Conservation (phyloP, 2,113 vertebrate species). For the Ictidomys tridecemlineatus region DNA sequence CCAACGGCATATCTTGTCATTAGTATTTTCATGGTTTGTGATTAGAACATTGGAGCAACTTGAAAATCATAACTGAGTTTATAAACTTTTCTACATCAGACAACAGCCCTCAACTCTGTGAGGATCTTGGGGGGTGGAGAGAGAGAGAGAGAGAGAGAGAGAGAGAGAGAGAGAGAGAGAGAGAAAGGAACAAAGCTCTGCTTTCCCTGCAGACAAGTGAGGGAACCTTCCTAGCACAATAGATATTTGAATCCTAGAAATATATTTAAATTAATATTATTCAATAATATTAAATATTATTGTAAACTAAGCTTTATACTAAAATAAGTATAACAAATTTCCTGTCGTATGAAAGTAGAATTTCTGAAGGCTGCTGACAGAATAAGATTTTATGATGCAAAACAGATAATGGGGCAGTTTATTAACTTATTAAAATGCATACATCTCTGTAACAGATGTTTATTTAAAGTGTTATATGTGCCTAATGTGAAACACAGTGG, state of each 20-base stretch:
- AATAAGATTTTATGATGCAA: neutral
- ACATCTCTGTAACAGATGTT: neutral
- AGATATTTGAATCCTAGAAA: conserved; percentile 23
- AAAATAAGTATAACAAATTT: neutral
- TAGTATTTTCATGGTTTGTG: neutral
- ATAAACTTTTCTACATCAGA: neutral
- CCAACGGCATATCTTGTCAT: neutral
- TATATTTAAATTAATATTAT: neutral
- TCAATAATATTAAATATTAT: no score
- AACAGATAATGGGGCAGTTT: neutral
- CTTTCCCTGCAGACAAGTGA: conserved; percentile 9
- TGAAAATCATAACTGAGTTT: neutral
- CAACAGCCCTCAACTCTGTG: neutral
- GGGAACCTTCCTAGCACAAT: neutral
- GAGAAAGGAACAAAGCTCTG: neutral
- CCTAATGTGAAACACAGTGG: neutral
- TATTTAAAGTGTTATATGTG: neutral
- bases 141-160: neutral
- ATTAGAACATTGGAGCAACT: neutral
- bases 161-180: neutral
- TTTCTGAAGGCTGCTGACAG: neutral
- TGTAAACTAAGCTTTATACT: conserved; percentile 11
- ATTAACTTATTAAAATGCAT: neutral
- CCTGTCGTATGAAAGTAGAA: neutral
- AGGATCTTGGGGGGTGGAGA: neutral